These are phyloP conservation scores for Lota lota DNA, from an alignment of 2,113 vertebrate genomes.

Conservation along the genomic window DNA sequence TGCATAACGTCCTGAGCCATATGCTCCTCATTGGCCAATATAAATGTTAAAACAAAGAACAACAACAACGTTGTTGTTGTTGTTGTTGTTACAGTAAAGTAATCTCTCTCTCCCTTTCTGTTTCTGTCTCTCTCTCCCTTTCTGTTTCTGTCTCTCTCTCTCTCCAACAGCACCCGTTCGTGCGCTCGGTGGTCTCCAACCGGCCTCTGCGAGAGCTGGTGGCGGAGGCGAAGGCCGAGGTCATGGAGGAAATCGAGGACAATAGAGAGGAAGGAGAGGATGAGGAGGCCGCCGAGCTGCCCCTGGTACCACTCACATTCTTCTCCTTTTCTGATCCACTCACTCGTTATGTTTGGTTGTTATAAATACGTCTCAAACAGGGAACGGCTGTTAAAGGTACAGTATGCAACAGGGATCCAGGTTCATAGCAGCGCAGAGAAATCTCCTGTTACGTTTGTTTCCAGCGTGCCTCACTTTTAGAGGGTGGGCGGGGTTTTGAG, in stretches of 20 bases:
- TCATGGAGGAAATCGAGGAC: constrained; percentile 80
- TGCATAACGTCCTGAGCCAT: not conserved
- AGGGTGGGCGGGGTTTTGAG: too few species aligned
- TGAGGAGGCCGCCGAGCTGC: constrained; percentile 62
- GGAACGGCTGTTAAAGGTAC: not conserved
- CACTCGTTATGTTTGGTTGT: not conserved
- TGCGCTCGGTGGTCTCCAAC: constrained; percentile 80
- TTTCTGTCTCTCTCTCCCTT: not conserved
- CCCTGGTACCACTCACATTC: constrained; percentile 43
- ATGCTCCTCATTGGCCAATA: not conserved
- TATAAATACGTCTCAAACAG: not conserved
- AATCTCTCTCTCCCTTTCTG: not conserved
- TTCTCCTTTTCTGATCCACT: not conserved
- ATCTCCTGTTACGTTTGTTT: too few species aligned
- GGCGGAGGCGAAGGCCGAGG: constrained; percentile 95
- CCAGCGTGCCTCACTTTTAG: too few species aligned
- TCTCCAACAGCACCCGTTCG: constrained; percentile 83
- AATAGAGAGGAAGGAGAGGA: constrained; percentile 73
- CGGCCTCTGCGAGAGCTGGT: constrained; percentile 89
- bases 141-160: constrained; percentile 3
- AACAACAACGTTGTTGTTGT: too few species aligned
- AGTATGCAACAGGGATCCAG: not conserved
- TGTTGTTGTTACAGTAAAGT: not conserved
- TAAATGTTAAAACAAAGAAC: too few species aligned
- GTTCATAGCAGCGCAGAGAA: not conserved